A percentile compares a stretch with the other conserved stretches of the same genome.
phyloP scores from a whole-genome alignment of 2,888 invertebrate genomes.

The Matsumyia berberina region DNA sequence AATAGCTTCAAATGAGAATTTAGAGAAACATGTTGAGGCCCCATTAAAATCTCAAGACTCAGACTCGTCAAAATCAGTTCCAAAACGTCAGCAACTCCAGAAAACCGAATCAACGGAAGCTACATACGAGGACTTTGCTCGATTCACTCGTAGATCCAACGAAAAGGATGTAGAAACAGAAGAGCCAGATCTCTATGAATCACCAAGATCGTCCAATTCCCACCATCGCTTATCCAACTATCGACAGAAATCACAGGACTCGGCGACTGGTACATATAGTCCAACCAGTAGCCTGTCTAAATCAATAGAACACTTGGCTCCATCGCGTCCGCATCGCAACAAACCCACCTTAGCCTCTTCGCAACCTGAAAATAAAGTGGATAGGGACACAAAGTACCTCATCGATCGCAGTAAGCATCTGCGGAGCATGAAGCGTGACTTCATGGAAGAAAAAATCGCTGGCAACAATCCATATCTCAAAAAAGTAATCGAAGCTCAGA shows the following conservation, averaged over 20 bases:
- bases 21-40: slow-evolving; percentile 47
- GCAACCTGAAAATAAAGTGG: slow-evolving; percentile 75
- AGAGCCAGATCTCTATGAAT: slow-evolving; percentile 35
- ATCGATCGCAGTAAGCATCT: slow-evolving; percentile 83
- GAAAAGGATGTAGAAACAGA: slow-evolving; percentile 37
- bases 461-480: slow-evolving; percentile 84
- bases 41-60: slow-evolving; percentile 29
- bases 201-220: slow-evolving; percentile 25
- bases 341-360: slow-evolving; percentile 61
- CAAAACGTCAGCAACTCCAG: slow-evolving; percentile 3
- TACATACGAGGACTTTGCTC: slow-evolving; percentile 69
- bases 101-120: slow-evolving; percentile 61
- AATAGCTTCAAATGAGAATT: slow-evolving; percentile 14
- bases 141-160: slow-evolving; percentile 60
- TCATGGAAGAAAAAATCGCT: slow-evolving; percentile 83
- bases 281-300: slow-evolving; percentile 72
- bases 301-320: slow-evolving; percentile 71
- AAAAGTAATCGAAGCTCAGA: slow-evolving; percentile 80
- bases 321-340: slow-evolving; percentile 72
- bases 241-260: slow-evolving; percentile 77
- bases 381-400: slow-evolving; percentile 81
- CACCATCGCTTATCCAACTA: slow-evolving; percentile 77
- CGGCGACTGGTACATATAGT: slow-evolving; percentile 59
- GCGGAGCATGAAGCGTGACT: slow-evolving; percentile 83
- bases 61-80: neutral